phyloP scores from a whole-genome alignment of 2,113 vertebrate genomes.

The Hippoglossus stenolepis region DNA sequence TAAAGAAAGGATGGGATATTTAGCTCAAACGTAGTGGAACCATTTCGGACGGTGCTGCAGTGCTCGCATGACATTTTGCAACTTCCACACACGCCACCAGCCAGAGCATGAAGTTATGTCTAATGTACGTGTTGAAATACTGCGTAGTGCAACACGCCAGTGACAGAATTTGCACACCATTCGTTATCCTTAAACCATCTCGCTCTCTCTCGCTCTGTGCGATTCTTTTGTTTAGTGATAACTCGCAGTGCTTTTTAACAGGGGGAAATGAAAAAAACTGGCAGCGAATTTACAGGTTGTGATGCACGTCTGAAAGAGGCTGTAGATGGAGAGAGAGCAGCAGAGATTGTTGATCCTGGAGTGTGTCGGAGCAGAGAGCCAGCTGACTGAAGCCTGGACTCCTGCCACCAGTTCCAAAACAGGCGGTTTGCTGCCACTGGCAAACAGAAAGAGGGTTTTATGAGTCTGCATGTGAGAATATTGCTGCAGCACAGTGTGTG shows the following conservation, averaged over 20 bases:
- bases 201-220: not conserved
- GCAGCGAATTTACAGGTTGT: slow-evolving; percentile 15
- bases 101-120: not conserved
- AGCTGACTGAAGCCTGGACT: slow-evolving; percentile 35
- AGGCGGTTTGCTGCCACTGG: slow-evolving; percentile 40
- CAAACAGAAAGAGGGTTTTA: slow-evolving; percentile 39
- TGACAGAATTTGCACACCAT: no score
- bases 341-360: slow-evolving; percentile 4
- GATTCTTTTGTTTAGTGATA: not conserved
- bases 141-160: not conserved
- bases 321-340: slow-evolving; percentile 20
- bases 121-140: not conserved
- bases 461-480: slow-evolving; percentile 33
- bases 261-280: not conserved
- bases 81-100: not conserved
- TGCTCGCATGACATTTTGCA: slow-evolving; percentile 3
- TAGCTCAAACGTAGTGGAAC: not conserved
- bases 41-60: not conserved
- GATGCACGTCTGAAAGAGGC: slow-evolving; percentile 11
- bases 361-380: slow-evolving; percentile 9
- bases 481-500: slow-evolving; percentile 29
- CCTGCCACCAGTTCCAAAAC: slow-evolving; percentile 48
- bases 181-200: not conserved
- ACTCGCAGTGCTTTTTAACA: not conserved
- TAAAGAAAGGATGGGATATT: not conserved